Evolutionary conservation across 1,140 invertebrate species (phyloP).

Genomic region (Macrocentrus cingulum): DNA sequence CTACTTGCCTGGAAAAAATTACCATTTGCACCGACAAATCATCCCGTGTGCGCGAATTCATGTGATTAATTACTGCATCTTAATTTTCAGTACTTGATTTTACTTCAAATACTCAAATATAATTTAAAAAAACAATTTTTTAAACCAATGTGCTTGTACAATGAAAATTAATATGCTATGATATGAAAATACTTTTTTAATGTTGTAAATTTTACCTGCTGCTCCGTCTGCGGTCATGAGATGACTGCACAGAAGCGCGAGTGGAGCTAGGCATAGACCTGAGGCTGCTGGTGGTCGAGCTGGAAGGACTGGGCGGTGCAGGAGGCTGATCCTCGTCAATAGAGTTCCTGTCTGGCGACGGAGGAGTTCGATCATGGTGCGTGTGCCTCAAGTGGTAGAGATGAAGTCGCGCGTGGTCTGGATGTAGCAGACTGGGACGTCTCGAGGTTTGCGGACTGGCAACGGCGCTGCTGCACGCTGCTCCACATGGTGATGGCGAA

Average conservation of each 20-base stretch:
- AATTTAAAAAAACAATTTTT: too few species aligned
- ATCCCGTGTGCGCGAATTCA: too few species aligned
- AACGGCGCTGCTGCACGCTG: conserved; percentile 41
- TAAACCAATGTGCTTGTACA: too few species aligned
- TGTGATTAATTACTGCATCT: too few species aligned
- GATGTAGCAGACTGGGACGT: conserved; percentile 67
- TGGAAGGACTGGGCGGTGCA: conserved; percentile 53
- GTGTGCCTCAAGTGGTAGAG: conserved; percentile 55
- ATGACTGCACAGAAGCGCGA: conserved; percentile 48
- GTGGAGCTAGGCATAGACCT: conserved; percentile 55
- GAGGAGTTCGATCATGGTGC: conserved; percentile 50
- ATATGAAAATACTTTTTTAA: too few species aligned
- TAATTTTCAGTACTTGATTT: too few species aligned
- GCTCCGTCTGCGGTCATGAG: conserved; percentile 50
- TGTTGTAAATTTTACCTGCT: conserved; percentile 44
- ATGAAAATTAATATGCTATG: too few species aligned
- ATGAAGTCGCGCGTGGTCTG: conserved; percentile 67
- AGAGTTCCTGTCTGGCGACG: conserved; percentile 46
- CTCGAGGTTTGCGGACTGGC: conserved; percentile 56
- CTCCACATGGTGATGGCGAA: conserved; percentile 64
- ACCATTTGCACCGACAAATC: too few species aligned
- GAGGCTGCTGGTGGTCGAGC: conserved; percentile 56
- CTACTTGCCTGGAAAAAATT: too few species aligned
- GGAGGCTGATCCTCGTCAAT: conserved; percentile 47
- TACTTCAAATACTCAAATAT: too few species aligned